Base-by-base conservation (phyloP, 2,888 invertebrate genomes). In the Amitus sp. region DNA sequence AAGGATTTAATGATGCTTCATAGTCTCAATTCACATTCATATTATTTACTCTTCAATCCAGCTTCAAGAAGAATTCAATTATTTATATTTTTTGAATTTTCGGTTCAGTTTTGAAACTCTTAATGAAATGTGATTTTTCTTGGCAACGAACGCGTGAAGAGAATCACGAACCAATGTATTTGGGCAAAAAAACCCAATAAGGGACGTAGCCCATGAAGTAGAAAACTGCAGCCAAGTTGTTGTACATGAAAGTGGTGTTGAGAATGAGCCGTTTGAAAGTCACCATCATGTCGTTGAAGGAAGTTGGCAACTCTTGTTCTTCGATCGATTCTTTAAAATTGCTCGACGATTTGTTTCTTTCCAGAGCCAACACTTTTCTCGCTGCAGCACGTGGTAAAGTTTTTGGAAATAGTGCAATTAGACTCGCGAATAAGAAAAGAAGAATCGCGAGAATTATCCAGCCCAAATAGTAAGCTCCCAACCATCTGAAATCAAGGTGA, bases 391-490 rank as follows among this genome's bases (percentile, higher is more conserved):
- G 79, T 0, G 91, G 91, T 47, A 91, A 75, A 4, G 88, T 87
- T 69, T 88, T 88, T 0, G 91, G 91, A 67, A 91, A 91, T 55
- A 90, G 83, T 0, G 88, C 87, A 13, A 91, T 76, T 2, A 90
- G 82, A 10, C 86, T 84, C 0, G 89, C 87, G 7, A 88, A 86
- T 5, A 88, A 62, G 37, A 88, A 83, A 13, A 90, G 82, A 1
- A 88, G 76, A 0, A 85, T 77, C 10, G 87, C 88, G 37, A 90
- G 79, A 12, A 90, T 84, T 17, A 90, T 82, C 88, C 90, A 91
- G 1, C 90, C 91, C 42, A 91, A 74, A 92, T 92, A 93, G 92
- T 92, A 92, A n/a, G 92, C 92, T 0, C 92, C 92, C 39, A 92
- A 82, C 92, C 92, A 93, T 66, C 91, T 85, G 15, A 7, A 30